Conservation (phyloP, 2,888 invertebrate species). For the Epiblema foenella region DNA sequence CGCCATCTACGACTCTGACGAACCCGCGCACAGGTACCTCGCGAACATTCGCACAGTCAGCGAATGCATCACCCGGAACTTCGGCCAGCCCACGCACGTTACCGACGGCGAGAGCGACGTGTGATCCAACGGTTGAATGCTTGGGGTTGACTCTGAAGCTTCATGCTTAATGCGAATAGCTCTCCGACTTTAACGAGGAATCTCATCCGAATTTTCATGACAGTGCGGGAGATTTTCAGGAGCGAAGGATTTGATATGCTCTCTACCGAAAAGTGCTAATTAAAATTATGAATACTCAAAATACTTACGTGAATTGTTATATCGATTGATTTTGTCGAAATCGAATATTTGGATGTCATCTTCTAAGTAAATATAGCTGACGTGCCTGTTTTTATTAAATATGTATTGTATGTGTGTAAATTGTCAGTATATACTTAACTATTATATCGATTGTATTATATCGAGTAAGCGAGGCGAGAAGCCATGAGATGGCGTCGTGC, state of each 20-base stretch:
- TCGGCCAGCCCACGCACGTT: constrained; percentile 88
- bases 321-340: constrained; percentile 38
- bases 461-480: constrained; percentile 67
- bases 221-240: constrained; percentile 18
- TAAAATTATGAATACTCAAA: constrained; percentile 68
- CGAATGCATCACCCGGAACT: constrained; percentile 90
- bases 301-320: constrained; percentile 41
- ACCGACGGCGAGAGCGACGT: constrained; percentile 89
- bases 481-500: constrained; percentile 78
- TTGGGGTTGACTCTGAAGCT: neutral
- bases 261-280: constrained; percentile 63
- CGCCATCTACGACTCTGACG: constrained; percentile 92
- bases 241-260: constrained; percentile 59
- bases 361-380: constrained; percentile 53
- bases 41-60: constrained; percentile 91
- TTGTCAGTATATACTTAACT: constrained; percentile 78
- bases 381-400: constrained; percentile 66
- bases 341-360: constrained; percentile 40
- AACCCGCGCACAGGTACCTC: constrained; percentile 87
- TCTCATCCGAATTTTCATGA: constrained; percentile 27
- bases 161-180: constrained; percentile 1
- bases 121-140: constrained; percentile 56
- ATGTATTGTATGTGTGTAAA: constrained; percentile 70
- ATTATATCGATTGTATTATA: constrained; percentile 73
- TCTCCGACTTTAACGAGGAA: constrained; percentile 9